Conservation (phyloP, 1,140 invertebrate species). For the Heliconius eleuchia region DNA sequence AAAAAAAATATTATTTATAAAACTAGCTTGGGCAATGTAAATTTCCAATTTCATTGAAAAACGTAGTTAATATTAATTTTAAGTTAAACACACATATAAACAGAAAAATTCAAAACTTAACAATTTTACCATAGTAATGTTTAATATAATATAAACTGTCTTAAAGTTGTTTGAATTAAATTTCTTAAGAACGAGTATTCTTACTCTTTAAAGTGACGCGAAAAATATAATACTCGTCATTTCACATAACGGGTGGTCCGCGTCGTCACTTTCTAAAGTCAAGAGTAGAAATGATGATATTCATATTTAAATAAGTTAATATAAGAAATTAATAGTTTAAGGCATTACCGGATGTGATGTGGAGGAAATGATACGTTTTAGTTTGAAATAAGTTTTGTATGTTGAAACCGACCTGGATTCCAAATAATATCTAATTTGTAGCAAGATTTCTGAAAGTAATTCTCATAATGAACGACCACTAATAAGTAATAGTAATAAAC, state of each 20-base stretch:
- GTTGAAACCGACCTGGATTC: conserved; percentile 7
- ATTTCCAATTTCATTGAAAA: neutral
- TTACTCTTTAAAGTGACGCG: neutral
- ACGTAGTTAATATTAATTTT: neutral
- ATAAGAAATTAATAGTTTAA: conserved; percentile 31
- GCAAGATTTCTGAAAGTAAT: conserved; percentile 2
- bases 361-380: conserved; percentile 23
- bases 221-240: conserved; percentile 1
- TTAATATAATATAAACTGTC: no score
- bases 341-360: conserved; percentile 24
- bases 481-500: neutral
- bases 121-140: neutral
- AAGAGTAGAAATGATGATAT: conserved; percentile 30
- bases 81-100: neutral
- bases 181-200: neutral
- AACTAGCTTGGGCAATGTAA: no score
- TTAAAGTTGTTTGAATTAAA: neutral
- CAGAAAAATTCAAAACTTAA: neutral
- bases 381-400: neutral
- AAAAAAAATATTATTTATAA: no score
- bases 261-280: conserved; percentile 30
- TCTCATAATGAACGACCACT: conserved; percentile 7
- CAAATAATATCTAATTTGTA: neutral
- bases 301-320: conserved; percentile 27
- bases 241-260: conserved; percentile 4